A percentile compares a stretch with the other conserved stretches of the same genome.
Evolutionary conservation across 2,888 invertebrate genomes (phyloP).

Genomic region (Cistogaster globosa): DNA sequence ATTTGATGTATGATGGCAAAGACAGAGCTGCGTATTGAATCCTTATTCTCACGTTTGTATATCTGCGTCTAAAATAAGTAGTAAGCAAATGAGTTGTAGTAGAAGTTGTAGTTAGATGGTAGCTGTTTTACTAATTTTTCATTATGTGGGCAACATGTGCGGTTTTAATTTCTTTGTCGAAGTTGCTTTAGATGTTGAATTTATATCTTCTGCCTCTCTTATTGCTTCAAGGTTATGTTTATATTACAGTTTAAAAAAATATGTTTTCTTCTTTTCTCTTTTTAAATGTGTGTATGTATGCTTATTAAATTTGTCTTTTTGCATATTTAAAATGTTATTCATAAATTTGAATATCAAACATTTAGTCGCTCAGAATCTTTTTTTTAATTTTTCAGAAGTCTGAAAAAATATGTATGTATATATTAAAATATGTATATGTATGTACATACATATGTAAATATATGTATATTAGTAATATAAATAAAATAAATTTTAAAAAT

Average conservation of each 20-base stretch:
- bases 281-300: not conserved
- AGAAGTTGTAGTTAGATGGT: conserved; percentile 54
- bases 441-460: too few relatives aligned
- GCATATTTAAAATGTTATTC: not conserved
- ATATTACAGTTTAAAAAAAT: conserved; percentile 28
- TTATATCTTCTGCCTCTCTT: not conserved
- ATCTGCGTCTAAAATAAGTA: not conserved
- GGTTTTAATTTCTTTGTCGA: conserved; percentile 79
- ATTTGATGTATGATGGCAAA: conserved; percentile 67
- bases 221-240: not conserved
- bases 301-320: not conserved
- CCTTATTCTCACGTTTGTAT: conserved; percentile 49
- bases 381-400: too few relatives aligned
- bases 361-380: too few relatives aligned
- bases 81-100: not conserved
- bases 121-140: conserved; percentile 78
- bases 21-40: conserved; percentile 50
- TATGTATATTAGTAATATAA: too few relatives aligned
- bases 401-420: too few relatives aligned
- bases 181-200: conserved; percentile 52
- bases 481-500: too few relatives aligned
- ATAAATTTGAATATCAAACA: too few relatives aligned
- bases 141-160: conserved; percentile 80
- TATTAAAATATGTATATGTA: too few relatives aligned
- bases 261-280: not conserved